These are phyloP conservation scores for Frankliniella intonsa DNA, from an alignment of 2,888 invertebrate genomes.

Conservation along the genomic window DNA sequence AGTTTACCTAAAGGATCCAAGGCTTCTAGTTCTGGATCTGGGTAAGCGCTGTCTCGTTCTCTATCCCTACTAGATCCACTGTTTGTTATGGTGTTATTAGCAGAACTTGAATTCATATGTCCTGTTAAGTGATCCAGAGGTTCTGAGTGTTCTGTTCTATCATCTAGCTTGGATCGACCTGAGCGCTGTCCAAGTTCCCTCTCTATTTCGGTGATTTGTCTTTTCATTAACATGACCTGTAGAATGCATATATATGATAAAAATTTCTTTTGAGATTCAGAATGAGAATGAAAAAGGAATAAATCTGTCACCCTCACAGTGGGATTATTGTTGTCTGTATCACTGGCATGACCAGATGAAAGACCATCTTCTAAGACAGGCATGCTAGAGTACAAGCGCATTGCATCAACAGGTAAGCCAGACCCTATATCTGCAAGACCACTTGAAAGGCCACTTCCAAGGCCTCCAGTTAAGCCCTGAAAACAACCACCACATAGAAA, in stretches of 20 bases:
- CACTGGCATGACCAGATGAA: constrained; percentile 89
- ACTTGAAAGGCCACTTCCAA: constrained; percentile 55
- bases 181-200: constrained; percentile 63
- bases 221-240: constrained; percentile 49
- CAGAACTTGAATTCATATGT: constrained; percentile 22
- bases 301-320: constrained; percentile 48
- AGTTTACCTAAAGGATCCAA: constrained; percentile 65
- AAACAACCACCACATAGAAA: not conserved
- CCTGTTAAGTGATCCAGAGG: constrained; percentile 31
- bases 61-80: constrained; percentile 34
- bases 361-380: constrained; percentile 91
- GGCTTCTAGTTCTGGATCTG: constrained; percentile 60
- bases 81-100: constrained; percentile 31
- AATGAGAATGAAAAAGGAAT: not conserved
- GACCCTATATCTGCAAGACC: not conserved
- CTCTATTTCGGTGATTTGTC: constrained; percentile 70
- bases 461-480: constrained; percentile 50
- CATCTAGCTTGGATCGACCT: constrained; percentile 36
- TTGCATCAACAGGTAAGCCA: constrained; percentile 17
- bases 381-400: constrained; percentile 69
- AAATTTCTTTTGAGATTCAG: constrained; percentile 11
- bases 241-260: constrained; percentile 29
- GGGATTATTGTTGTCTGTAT: constrained; percentile 83
- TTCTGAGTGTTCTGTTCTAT: constrained; percentile 35
- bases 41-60: constrained; percentile 31